Evolutionary conservation across 2,888 invertebrate species (phyloP), one percentile per base, ranked within the genome.

Genomic region (Agrotis puta): DNA sequence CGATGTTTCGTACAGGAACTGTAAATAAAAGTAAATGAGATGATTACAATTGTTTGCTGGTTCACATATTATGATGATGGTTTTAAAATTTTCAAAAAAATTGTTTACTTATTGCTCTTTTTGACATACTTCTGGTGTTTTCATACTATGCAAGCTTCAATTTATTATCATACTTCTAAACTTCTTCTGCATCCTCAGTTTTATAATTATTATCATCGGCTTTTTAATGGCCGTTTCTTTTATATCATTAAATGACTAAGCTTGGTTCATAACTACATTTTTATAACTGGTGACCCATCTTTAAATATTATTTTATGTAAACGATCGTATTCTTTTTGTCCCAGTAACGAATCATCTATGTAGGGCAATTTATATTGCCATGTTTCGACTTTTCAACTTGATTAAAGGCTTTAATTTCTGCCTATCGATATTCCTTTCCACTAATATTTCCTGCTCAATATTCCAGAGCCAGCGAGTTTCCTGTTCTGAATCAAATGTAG

Each of bases 1-100:
- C 5, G 96, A 96, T 0, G 95, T 96, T 87, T 96, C 95, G 82
- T 96, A 96, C 5, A 96, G 89, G 83, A 96, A 96, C 96, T 96
- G 93, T 50, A 93, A 94, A 66, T 53, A 66, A 72, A 76, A 61
- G 1, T 50, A n/a, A n/a, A n/a, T 24, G 24, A 7, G 16, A n/a
- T 50, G 16, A 33, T 22, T 11, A 7, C 43, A 27, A 33, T 57
- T n/a, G n/a, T 4, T 43, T 47, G 20, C n/a, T 18, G 14, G 14
- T 22, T 51, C 13, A 24, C 2, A 27, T 5, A 27, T 39, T 9
- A 9, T 11, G 11, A 39, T 39, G 39, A 3, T 27, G 5, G 16
- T 5, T 43, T 6, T 0, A 20, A 51, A 48, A 16, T 57, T 39
- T n/a, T n/a, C n/a, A 24, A 2, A n/a, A 11, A 27, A 11, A 1